Percentiles rank a stretch among this genome's conserved stretches.
These are phyloP conservation scores for Formicarius rufipectus DNA, from an alignment of 2,113 vertebrate species.

Conservation along the genomic window DNA sequence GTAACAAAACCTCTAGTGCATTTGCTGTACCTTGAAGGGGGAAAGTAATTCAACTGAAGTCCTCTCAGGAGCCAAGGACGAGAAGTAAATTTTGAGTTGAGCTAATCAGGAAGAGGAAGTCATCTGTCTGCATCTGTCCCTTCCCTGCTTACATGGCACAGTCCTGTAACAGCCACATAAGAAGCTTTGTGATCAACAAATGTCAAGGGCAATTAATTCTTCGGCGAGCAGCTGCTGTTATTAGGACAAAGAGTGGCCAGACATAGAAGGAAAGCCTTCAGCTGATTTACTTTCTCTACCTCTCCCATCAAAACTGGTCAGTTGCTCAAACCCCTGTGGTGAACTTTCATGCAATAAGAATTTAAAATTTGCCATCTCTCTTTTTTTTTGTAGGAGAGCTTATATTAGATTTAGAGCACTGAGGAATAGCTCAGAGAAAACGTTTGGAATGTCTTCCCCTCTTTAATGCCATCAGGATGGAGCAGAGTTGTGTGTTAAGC, in stretches of 20 bases:
- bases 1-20: background rate
- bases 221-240: constrained; percentile 57
- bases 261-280: constrained; percentile 30
- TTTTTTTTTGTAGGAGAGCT: constrained; percentile 30
- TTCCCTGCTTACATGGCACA: constrained; percentile 37
- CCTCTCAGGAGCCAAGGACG: background rate
- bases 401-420: constrained; percentile 43
- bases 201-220: constrained; percentile 63
- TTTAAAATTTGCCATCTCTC: constrained; percentile 8
- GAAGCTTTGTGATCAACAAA: constrained; percentile 65
- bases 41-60: constrained; percentile 10
- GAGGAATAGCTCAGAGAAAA: constrained; percentile 13
- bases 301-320: constrained; percentile 9
- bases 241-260: constrained; percentile 51
- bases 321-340: background rate
- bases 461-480: constrained; percentile 22
- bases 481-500: constrained; percentile 30
- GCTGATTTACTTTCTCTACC: constrained; percentile 12
- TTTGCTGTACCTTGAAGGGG: background rate
- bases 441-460: background rate
- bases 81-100: constrained; percentile 18
- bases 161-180: constrained; percentile 38
- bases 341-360: background rate
- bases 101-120: constrained; percentile 47
- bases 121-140: constrained; percentile 14